Evolutionary conservation across 2,113 vertebrate genomes (phyloP), one percentile per base, ranked within the genome.

Genomic region (Irena cyanogastra): DNA sequence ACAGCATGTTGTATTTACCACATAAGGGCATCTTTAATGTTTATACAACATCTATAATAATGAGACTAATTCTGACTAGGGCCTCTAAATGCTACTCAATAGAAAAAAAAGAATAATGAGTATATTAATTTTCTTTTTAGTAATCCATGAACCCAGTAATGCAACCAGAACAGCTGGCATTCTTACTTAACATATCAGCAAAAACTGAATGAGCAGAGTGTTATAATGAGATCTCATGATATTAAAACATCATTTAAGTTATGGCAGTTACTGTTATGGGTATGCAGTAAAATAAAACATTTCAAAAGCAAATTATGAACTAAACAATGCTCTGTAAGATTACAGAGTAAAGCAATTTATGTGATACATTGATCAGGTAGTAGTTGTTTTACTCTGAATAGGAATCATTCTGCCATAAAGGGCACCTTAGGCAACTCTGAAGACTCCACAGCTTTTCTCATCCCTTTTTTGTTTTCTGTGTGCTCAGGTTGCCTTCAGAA

Each of bases 181-280:
- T 88, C 69, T 79, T 70, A 49, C 19, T 86, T 85, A 64, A 77
- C 41, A 39, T 91, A 76, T 30, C 65, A 92, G 70, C 56, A 89
- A 89, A 76, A 89, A 37, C 20, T 28, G 27, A 90, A 69, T 44
- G 82, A 89, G 28, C 39, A 83, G 54, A 54, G 30, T 30, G 45
- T 53, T 86, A 50, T 54, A 93, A 94, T 90, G 87, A 90, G 35
- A 44, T 88, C 81, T 89, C 65, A 76, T 77, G 20, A 54, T 64
- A 88, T 93, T 88, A 88, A 95, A 89, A 70, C 70, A 66, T 50
- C 71, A 63, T 65, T 87, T 80, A 78, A 80, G 27, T 90, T 76
- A 87, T 28, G 53, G 35, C 72, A 74, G 45, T 84, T 80, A 64
- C 39, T 69, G 28, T 85, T 92, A 72, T 11, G 59, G 27, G n/a